Conservation (phyloP, 2,797 vertebrate genomes). For the Chrosomus eos region DNA sequence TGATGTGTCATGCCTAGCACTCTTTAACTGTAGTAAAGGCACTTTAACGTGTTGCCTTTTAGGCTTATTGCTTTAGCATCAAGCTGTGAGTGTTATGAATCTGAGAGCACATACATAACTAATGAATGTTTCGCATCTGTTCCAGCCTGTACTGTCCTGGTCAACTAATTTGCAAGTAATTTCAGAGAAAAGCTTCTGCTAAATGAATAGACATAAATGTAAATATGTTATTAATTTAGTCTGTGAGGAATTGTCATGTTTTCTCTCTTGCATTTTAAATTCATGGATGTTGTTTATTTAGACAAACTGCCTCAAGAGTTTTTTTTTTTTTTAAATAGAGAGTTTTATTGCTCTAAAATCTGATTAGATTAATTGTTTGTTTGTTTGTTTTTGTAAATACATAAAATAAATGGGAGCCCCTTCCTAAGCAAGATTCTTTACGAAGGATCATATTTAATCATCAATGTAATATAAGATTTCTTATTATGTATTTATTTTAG, state of each 20-base stretch:
- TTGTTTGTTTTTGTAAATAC: background rate
- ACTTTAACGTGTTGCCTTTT: background rate
- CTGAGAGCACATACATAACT: background rate
- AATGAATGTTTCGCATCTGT: background rate
- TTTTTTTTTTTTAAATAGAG: too few relatives aligned
- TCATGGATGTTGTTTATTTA: background rate
- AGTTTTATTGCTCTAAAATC: background rate
- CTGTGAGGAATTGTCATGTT: background rate
- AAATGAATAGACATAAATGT: background rate
- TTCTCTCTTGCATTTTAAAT: background rate
- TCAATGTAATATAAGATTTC: too few relatives aligned
- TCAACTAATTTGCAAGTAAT: background rate
- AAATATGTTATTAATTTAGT: background rate
- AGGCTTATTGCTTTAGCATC: background rate
- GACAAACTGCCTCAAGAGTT: background rate
- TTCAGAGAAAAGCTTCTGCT: slow-evolving; percentile 1
- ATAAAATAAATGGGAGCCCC: too few relatives aligned
- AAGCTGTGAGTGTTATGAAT: slow-evolving; percentile 2
- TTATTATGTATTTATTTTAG: too few relatives aligned
- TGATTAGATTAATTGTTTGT: background rate
- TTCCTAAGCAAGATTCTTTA: too few relatives aligned
- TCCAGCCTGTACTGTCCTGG: background rate
- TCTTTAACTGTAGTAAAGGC: background rate
- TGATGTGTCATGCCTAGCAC: background rate
- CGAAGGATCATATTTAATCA: too few relatives aligned